These are phyloP conservation scores for Eugnorisma glareosa DNA, from an alignment of 2,888 invertebrate species.

Conservation along the genomic window DNA sequence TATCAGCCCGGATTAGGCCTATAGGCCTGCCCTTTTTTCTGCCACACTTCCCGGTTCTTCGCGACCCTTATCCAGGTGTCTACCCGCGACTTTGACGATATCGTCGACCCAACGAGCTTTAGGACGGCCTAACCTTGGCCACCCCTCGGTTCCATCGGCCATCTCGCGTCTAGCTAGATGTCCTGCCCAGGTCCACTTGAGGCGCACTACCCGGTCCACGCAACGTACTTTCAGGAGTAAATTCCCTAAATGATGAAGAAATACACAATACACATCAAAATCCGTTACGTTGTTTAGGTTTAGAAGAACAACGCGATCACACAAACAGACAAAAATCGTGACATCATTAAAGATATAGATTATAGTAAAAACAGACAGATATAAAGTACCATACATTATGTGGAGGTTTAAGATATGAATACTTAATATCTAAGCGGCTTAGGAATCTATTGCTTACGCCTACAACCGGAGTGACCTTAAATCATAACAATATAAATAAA, in stretches of 20 bases:
- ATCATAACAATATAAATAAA: constrained; percentile 40
- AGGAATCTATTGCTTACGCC: constrained; percentile 19
- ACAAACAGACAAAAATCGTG: neutral
- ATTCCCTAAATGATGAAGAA: neutral
- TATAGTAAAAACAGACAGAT: neutral
- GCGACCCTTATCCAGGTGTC: too few relatives aligned
- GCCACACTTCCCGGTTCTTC: too few relatives aligned
- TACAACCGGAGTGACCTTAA: constrained; percentile 26
- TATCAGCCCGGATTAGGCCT: too few relatives aligned
- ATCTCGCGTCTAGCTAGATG: too few relatives aligned
- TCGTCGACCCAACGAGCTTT: too few relatives aligned
- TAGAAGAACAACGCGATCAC: neutral
- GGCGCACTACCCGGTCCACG: too few relatives aligned
- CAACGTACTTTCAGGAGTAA: neutral
- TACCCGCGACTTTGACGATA: too few relatives aligned
- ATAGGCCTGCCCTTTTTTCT: too few relatives aligned
- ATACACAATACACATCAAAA: neutral
- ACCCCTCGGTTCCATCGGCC: too few relatives aligned
- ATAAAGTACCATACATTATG: constrained; percentile 21
- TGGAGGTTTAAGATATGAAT: constrained; percentile 13
- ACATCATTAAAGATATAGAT: neutral
- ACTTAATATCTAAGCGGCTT: constrained; percentile 21
- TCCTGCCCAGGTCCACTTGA: too few relatives aligned
- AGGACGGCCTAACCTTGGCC: too few relatives aligned
- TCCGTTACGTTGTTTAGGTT: neutral